phyloP scores from a whole-genome alignment of 2,797 vertebrate genomes.

The Acipenser transmontanus region DNA sequence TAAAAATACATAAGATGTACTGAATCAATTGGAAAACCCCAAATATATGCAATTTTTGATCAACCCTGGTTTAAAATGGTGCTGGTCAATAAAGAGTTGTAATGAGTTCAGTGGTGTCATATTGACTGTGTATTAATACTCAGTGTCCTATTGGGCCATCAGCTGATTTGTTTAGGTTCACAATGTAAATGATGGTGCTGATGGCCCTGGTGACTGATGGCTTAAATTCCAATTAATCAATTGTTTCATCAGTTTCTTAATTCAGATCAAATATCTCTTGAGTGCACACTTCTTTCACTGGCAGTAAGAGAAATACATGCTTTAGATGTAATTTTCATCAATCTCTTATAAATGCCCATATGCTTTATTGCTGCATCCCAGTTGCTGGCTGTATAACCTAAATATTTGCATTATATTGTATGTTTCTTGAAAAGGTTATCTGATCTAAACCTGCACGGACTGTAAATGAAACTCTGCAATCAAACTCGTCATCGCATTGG shows the following conservation, averaged over 20 bases:
- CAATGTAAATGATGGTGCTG: constrained; percentile 93
- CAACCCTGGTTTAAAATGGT: constrained; percentile 67
- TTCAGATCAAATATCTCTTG: constrained; percentile 96
- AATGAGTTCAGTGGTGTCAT: constrained; percentile 61
- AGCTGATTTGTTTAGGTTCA: constrained; percentile 77
- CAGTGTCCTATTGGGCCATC: constrained; percentile 75
- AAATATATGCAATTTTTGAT: constrained; percentile 67
- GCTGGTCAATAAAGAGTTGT: constrained; percentile 67
- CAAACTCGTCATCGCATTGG: constrained; percentile 15
- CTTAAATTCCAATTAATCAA: constrained; percentile 78
- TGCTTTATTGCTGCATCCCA: constrained; percentile 41
- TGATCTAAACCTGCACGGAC: constrained; percentile 25
- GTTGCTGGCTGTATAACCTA: constrained; percentile 63
- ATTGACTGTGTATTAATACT: constrained; percentile 85
- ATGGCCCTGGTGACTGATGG: constrained; percentile 79
- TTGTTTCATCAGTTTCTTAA: constrained; percentile 72
- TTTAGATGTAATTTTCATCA: constrained; percentile 67
- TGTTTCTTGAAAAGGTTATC: constrained; percentile 25
- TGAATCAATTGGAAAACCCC: constrained; percentile 58
- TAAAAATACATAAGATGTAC: constrained; percentile 66
- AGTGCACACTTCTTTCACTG: constrained; percentile 61
- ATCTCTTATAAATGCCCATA: constrained; percentile 58
- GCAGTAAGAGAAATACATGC: constrained; percentile 62
- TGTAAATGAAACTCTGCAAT: constrained; percentile 32
- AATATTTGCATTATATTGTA: constrained; percentile 44